Evolutionary conservation across 2,888 invertebrate species (phyloP), one percentile per base, ranked within the genome.

Genomic region (Diplazon laetatorius): DNA sequence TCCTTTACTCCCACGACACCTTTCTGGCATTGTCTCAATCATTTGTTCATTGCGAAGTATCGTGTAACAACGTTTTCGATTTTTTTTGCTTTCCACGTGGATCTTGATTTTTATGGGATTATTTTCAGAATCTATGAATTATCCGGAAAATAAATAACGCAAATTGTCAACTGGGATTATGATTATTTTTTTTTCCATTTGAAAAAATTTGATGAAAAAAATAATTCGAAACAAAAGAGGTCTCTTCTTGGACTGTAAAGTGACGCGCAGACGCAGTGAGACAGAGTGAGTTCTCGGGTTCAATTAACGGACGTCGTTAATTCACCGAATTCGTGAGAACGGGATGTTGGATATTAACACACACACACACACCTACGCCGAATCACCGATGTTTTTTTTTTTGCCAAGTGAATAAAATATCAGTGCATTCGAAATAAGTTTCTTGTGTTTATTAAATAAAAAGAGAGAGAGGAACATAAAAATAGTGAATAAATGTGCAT

Each of bases 231-330:
- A n/a, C n/a, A n/a, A n/a, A n/a, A n/a, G n/a, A n/a, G 5, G n/a
- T 60, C 20, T n/a, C 50, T 59, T 62, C 30, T 57, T 35, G 50
- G 39, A 39, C 30, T 12, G 16, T 12, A 52, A 52, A 62, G 42
- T 68, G 50, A 48, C 42, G 22, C 35, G 20, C 42, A 55, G 18
- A 77, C 48, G 70, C 37, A 74, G 52, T 52, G 59, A 50, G 42
- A 71, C 46, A 22, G 1, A 65, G 57, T 35, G 57, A 25, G 65
- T 66, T 70, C 70, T 60, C 57, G 59, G 44, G 52, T 69, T 65
- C 69, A 46, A 74, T 70, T 74, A 70, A 74, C 78, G 78, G 78
- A 78, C 78, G 74, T 78, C 65, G 78, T 74, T 78, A 78, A 78
- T 78, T 74, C 39, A 57, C 25, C 63, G 42, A 70, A 69, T n/a